These are phyloP conservation scores for Tipula unca DNA, from an alignment of 2,888 invertebrate genomes.

Conservation along the genomic window DNA sequence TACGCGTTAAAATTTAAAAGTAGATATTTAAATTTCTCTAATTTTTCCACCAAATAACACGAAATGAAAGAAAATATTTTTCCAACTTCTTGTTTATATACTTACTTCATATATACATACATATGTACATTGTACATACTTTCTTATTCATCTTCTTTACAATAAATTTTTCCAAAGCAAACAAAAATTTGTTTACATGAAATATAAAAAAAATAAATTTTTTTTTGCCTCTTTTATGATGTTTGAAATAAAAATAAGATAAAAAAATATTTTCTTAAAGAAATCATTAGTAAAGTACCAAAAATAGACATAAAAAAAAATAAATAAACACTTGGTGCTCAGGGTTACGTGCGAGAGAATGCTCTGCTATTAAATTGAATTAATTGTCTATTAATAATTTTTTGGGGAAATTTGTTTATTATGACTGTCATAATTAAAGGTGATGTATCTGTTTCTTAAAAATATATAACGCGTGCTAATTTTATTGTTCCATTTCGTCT, in stretches of 20 bases:
- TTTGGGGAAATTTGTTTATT: background rate
- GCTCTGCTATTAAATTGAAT: background rate
- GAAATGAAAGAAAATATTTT: too few species aligned
- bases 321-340: background rate
- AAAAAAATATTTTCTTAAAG: background rate
- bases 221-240: background rate
- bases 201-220: background rate
- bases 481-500: background rate
- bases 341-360: background rate
- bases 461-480: background rate
- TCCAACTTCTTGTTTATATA: too few species aligned
- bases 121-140: too few species aligned
- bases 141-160: background rate
- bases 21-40: too few species aligned
- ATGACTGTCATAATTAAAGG: background rate
- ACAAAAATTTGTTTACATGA: background rate
- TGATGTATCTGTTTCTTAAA: background rate
- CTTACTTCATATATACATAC: too few species aligned
- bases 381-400: background rate
- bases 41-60: too few species aligned
- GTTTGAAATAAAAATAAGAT: background rate
- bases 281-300: background rate
- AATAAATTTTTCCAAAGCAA: background rate
- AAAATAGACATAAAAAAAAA: background rate
- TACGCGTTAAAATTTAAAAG: too few species aligned